These are phyloP conservation scores for Ptychodera flava DNA, from an alignment of 35 echinoderm and acorn worm genomes.

Conservation along the genomic window DNA sequence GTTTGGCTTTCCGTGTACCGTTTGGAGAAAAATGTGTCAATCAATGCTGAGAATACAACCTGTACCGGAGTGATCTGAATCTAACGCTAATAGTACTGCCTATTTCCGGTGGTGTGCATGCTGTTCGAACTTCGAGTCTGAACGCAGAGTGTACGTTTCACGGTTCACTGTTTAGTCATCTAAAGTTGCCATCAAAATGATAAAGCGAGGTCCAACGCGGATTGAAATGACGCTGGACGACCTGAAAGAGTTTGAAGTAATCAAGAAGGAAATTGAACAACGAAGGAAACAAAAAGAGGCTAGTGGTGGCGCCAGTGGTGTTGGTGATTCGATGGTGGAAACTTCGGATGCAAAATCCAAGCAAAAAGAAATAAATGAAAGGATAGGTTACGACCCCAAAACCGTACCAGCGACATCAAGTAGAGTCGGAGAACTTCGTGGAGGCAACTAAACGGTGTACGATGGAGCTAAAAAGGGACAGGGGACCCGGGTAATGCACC, in stretches of 20 bases:
- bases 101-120: too few relatives aligned
- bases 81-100: too few relatives aligned
- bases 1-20: too few relatives aligned
- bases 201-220: not conserved
- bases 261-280: not conserved
- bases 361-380: not conserved
- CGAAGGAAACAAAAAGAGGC: not conserved
- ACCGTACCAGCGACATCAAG: not conserved
- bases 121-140: too few relatives aligned
- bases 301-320: not conserved
- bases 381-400: not conserved
- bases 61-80: too few relatives aligned
- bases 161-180: too few relatives aligned
- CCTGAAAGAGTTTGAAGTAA: not conserved
- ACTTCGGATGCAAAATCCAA: not conserved
- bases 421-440: not conserved
- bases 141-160: too few relatives aligned
- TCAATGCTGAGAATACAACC: too few relatives aligned
- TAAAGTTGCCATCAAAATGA: too few relatives aligned
- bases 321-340: not conserved
- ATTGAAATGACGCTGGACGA: not conserved
- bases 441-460: not conserved
- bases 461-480: too few relatives aligned
- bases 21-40: too few relatives aligned
- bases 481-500: too few relatives aligned